These are phyloP conservation scores for Scalopus aquaticus DNA, from an alignment of 2,113 vertebrate species.

Conservation along the genomic window DNA sequence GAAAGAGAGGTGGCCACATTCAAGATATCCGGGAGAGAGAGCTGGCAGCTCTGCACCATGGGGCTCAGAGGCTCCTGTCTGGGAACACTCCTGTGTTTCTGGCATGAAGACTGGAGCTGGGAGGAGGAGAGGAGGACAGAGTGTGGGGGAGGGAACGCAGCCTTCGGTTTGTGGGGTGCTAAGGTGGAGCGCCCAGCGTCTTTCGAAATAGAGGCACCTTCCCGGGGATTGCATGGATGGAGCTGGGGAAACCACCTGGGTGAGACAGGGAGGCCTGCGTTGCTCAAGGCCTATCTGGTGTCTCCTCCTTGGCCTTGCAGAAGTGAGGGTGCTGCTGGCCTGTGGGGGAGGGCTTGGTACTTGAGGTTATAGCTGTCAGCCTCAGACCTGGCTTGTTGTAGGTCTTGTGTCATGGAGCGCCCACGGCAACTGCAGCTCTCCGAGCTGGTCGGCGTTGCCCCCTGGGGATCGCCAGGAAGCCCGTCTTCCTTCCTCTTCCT, in stretches of 20 bases:
- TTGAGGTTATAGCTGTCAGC: neutral
- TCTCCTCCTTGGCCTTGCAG: neutral
- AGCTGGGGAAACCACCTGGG: neutral
- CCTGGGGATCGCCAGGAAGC: neutral
- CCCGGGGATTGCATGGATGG: neutral
- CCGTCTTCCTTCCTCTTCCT: neutral
- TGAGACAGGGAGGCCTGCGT: no score
- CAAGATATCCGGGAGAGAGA: neutral
- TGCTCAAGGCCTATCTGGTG: neutral
- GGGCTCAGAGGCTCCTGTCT: neutral
- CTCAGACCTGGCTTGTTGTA: neutral
- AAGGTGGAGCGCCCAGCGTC: neutral
- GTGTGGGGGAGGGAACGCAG: neutral
- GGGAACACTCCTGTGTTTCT: neutral
- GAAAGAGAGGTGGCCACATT: neutral
- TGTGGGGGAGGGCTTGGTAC: neutral
- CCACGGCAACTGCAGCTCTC: neutral
- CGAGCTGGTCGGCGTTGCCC: neutral
- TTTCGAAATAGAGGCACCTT: accelerated
- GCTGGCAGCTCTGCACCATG: neutral
- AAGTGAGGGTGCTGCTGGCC: neutral
- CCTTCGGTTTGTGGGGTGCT: neutral
- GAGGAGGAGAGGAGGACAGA: no score
- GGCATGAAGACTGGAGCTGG: neutral
- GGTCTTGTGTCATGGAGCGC: neutral